Evolutionary conservation across 1,140 invertebrate species (phyloP), one percentile per base, ranked within the genome.

Genomic region (Neodiprion pinetum): DNA sequence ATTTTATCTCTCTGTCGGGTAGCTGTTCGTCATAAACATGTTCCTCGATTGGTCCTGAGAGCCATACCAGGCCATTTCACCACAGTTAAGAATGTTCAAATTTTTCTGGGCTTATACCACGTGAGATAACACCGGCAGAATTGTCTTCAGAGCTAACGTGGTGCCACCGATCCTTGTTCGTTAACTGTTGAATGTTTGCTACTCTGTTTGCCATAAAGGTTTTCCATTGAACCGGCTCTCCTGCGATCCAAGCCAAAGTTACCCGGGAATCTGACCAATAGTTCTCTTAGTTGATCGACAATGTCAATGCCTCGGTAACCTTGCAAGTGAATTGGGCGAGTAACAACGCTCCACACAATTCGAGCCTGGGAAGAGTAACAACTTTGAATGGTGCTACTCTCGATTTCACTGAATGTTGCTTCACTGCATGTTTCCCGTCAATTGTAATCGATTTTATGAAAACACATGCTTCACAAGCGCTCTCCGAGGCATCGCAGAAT

Each of bases 101-200:
- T 21, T 2, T 48, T 7, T 1, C 21, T 23, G 72, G 68, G 17
- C 12, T 50, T 21, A 77, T 7, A 40, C 88, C 88, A 74, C 88
- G 76, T 9, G 87, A 87, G 12, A 80, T 73, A 9, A 80, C 74
- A 80, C 90, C 88, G 4, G 87, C 87, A 61, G 88, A 86, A 79
- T 90, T 90, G 1, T 85, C 72, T 47, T 70, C 66, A 2, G 84
- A 80, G 12, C 70, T 28, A 2, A 90, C 81, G 76, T 90, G 84
- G 47, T 66, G 17, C 90, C 88, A 90, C 47, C 85, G 74, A n/a
- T 69, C 48, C 5, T 67, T 40, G 1, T 74, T 67, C n/a, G 80
- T 71, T 17, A 73, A 65, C 14, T 68, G 70, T 28, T 80, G 75
- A 49, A 88, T 86, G 72, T 82, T 75, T 1, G 77, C n/a, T 5